Evolutionary conservation across 1,140 invertebrate species (phyloP).

Genomic region (Melipona quadrifasciata): DNA sequence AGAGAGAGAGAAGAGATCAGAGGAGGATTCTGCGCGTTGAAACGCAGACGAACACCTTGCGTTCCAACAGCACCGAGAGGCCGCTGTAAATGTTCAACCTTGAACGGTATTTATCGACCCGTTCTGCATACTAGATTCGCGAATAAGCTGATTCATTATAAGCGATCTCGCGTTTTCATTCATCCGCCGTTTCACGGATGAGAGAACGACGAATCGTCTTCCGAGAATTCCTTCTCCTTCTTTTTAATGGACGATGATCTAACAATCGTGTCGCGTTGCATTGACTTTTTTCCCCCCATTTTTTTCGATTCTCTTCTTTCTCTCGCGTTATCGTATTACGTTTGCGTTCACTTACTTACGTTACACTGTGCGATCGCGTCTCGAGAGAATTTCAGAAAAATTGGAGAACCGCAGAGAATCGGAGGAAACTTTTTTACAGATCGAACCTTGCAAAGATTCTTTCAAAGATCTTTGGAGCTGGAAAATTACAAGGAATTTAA

Average conservation of each 20-base stretch:
- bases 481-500: not conserved
- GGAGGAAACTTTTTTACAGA: no score
- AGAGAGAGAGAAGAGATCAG: not conserved
- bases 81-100: constrained; percentile 49
- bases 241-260: not conserved
- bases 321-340: no score
- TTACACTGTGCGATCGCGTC: no score
- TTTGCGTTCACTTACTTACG: no score
- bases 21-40: constrained; percentile 2
- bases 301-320: no score
- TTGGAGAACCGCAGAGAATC: no score
- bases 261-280: not conserved
- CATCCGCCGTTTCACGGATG: constrained; percentile 37
- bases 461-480: rapidly evolving
- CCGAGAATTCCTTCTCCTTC: not conserved
- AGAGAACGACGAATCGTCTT: not conserved
- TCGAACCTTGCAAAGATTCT: no score
- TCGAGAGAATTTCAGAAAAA: no score
- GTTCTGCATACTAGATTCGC: constrained; percentile 64
- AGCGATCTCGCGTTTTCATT: constrained; percentile 52
- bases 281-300: not conserved
- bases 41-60: constrained; percentile 20
- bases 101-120: constrained; percentile 64
- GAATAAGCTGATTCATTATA: constrained; percentile 65
- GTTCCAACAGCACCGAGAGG: not conserved